Evolutionary conservation across 2,797 vertebrate species (phyloP).

Genomic region (Cryptoblepharus egeriae): DNA sequence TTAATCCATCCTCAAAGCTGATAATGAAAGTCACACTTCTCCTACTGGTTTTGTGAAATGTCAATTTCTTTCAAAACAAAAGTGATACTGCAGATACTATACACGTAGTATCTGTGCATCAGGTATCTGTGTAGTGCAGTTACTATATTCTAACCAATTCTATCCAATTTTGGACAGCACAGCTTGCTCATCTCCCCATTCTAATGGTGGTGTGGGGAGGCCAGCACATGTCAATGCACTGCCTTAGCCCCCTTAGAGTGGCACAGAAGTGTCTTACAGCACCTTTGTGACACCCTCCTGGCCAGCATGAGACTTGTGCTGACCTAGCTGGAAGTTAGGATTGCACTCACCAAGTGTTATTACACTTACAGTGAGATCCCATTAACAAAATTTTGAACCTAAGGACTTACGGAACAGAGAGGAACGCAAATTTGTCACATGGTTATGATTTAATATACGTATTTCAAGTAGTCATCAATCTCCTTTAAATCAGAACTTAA

Average conservation of each 20-base stretch:
- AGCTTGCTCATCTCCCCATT: too few species aligned
- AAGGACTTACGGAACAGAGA: background rate
- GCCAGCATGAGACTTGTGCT: too few species aligned
- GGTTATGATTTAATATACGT: background rate
- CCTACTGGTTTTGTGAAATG: slow-evolving; percentile 63
- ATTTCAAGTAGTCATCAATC: background rate
- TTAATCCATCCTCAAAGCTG: slow-evolving; percentile 71
- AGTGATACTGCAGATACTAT: slow-evolving; percentile 2
- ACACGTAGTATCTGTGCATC: too few species aligned
- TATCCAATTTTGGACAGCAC: too few species aligned
- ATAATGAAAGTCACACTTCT: slow-evolving; percentile 73
- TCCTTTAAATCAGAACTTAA: background rate
- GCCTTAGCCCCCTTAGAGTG: too few species aligned
- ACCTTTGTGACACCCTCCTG: too few species aligned
- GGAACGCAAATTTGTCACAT: background rate
- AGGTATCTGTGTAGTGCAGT: too few species aligned
- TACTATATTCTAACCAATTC: too few species aligned
- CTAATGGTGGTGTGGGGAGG: too few species aligned
- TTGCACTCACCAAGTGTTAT: background rate
- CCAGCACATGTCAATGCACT: too few species aligned
- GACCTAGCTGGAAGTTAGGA: too few species aligned
- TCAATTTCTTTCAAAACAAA: slow-evolving; percentile 45
- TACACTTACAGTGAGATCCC: background rate
- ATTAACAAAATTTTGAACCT: background rate
- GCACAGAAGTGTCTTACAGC: too few species aligned